phyloP scores from a whole-genome alignment of 2,113 vertebrate genomes.

The Dromiciops gliroides region DNA sequence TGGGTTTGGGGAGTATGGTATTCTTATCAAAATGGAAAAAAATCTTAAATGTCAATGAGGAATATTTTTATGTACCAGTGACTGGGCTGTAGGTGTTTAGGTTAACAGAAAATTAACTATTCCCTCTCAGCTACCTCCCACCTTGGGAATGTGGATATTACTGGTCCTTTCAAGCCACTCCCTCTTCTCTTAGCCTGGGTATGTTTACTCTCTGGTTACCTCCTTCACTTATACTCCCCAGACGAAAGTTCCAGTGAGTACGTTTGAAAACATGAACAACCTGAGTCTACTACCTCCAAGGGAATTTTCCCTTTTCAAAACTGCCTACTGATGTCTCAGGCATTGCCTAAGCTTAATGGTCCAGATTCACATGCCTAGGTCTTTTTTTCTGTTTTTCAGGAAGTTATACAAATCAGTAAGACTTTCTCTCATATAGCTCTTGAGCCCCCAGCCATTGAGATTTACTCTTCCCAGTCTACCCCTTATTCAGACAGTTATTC shows the following conservation, averaged over 20 bases:
- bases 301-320: not conserved
- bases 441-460: not conserved
- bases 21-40: conserved; percentile 23
- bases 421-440: not conserved
- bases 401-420: not conserved
- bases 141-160: not conserved
- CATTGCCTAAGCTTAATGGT: not conserved
- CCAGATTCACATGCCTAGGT: not conserved
- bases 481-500: not conserved
- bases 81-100: too few species aligned
- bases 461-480: not conserved
- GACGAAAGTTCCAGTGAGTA: not conserved
- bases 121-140: not conserved
- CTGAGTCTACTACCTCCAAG: not conserved
- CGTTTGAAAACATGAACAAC: not conserved
- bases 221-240: not conserved
- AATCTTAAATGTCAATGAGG: not conserved
- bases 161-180: too few species aligned
- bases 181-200: not conserved
- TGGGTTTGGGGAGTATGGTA: conserved; percentile 13
- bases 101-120: too few species aligned
- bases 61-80: too few species aligned
- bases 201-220: not conserved
- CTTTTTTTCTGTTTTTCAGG: not conserved
- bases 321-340: not conserved